These are phyloP conservation scores for Trachelus iudaicus DNA, from an alignment of 2,888 invertebrate species.

Conservation along the genomic window DNA sequence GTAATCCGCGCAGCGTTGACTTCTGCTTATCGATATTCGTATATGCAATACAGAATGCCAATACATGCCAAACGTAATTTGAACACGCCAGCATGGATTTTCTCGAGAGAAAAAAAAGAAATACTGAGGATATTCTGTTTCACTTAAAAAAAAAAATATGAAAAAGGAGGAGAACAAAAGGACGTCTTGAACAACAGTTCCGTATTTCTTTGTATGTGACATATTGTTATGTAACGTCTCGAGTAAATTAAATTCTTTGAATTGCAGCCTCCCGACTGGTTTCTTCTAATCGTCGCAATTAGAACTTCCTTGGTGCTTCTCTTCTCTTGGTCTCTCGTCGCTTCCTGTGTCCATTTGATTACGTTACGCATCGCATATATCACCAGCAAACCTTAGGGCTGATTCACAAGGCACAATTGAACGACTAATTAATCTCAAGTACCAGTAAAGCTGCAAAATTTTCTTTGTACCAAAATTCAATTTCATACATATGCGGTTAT, in stretches of 20 bases:
- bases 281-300: slow-evolving; percentile 20
- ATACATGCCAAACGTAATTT: neutral
- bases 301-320: slow-evolving; percentile 26
- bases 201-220: neutral
- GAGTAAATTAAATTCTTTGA: neutral
- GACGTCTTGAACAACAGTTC: neutral
- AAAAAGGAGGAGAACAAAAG: neutral
- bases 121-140: neutral
- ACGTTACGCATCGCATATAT: neutral
- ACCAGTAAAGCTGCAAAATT: neutral
- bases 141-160: neutral
- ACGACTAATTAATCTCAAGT: neutral
- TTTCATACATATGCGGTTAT: neutral
- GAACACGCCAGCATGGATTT: neutral
- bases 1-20: neutral
- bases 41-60: neutral
- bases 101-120: neutral
- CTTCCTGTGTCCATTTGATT: slow-evolving; percentile 22
- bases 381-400: neutral
- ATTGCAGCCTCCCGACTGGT: neutral
- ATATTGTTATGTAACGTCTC: neutral
- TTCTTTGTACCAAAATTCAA: neutral
- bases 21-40: neutral
- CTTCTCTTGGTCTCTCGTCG: slow-evolving; percentile 8
- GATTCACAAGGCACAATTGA: neutral